These are phyloP conservation scores for Oeneis ivallda DNA, from an alignment of 2,888 invertebrate species.

Conservation along the genomic window DNA sequence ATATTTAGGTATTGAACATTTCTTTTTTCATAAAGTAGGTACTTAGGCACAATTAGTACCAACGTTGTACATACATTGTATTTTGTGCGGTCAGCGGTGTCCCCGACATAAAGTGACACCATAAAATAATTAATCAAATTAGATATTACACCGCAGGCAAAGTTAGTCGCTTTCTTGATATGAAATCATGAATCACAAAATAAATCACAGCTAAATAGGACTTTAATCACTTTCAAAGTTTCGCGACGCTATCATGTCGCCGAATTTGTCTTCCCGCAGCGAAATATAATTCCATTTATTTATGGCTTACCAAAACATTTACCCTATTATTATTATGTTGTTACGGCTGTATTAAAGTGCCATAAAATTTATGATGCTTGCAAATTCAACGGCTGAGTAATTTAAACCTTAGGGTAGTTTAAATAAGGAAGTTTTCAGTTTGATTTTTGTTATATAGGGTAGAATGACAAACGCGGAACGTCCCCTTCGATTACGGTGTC, in stretches of 20 bases:
- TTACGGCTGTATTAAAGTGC: conserved; percentile 80
- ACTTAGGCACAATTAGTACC: too few relatives aligned
- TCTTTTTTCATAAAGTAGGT: too few relatives aligned
- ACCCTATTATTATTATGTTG: conserved; percentile 78
- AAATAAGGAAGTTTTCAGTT: conserved; percentile 43
- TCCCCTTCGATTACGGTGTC: conserved; percentile 74
- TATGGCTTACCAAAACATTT: conserved; percentile 82
- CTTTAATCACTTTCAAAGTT: conserved; percentile 17
- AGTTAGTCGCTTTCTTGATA: not conserved
- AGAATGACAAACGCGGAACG: conserved; percentile 71
- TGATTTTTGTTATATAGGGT: conserved; percentile 50
- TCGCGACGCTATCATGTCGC: conserved; percentile 42
- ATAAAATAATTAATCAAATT: too few relatives aligned
- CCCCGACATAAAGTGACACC: too few relatives aligned
- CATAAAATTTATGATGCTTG: conserved; percentile 79
- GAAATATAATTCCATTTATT: conserved; percentile 71
- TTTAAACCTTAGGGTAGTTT: conserved; percentile 32
- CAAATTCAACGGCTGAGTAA: conserved; percentile 46
- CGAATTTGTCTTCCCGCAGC: conserved; percentile 68
- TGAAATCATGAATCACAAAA: not conserved
- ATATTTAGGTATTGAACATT: too few relatives aligned
- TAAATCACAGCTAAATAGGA: conserved; percentile 14
- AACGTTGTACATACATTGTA: too few relatives aligned
- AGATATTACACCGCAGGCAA: too few relatives aligned
- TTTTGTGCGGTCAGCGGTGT: too few relatives aligned